These are phyloP conservation scores for Rhipidura dahli DNA, from an alignment of 2,113 vertebrate genomes.

Conservation along the genomic window DNA sequence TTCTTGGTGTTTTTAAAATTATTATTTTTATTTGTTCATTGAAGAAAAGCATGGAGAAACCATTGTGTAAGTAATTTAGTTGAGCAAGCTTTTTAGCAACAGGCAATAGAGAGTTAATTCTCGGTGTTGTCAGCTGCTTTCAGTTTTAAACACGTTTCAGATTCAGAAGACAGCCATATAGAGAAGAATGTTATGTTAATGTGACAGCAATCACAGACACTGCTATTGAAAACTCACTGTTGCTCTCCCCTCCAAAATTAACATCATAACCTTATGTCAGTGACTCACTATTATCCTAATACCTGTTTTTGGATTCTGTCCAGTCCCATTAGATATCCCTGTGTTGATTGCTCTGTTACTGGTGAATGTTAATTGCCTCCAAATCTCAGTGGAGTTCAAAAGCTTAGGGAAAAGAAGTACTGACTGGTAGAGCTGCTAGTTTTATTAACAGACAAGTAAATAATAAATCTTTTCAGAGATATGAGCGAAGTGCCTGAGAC, in stretches of 20 bases:
- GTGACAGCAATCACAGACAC: constrained; percentile 55
- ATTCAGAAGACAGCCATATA: constrained; percentile 38
- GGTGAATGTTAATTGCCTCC: constrained; percentile 81
- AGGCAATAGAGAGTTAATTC: constrained; percentile 65
- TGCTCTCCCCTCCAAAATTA: constrained; percentile 70
- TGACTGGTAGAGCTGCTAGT: constrained; percentile 64
- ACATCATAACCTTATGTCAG: constrained; percentile 76
- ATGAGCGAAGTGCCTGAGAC: constrained; percentile 36
- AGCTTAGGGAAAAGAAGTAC: constrained; percentile 55
- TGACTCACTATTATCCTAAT: constrained; percentile 76
- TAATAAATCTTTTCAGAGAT: constrained; percentile 68
- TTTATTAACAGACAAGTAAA: constrained; percentile 72
- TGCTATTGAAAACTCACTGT: constrained; percentile 60
- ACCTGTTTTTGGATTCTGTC: constrained; percentile 81
- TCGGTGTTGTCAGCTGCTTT: constrained; percentile 54
- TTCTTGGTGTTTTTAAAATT: background rate
- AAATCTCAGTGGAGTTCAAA: constrained; percentile 77
- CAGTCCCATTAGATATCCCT: constrained; percentile 79
- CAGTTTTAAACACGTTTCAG: constrained; percentile 29
- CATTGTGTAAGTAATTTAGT: constrained; percentile 27
- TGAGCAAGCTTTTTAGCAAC: constrained; percentile 58
- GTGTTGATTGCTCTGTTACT: constrained; percentile 81
- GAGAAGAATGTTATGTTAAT: constrained; percentile 56
- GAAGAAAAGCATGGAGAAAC: constrained; percentile 36
- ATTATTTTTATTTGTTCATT: constrained; percentile 44